Conservation (phyloP, 2,888 invertebrate genomes). For the Punctoribates punctum region DNA sequence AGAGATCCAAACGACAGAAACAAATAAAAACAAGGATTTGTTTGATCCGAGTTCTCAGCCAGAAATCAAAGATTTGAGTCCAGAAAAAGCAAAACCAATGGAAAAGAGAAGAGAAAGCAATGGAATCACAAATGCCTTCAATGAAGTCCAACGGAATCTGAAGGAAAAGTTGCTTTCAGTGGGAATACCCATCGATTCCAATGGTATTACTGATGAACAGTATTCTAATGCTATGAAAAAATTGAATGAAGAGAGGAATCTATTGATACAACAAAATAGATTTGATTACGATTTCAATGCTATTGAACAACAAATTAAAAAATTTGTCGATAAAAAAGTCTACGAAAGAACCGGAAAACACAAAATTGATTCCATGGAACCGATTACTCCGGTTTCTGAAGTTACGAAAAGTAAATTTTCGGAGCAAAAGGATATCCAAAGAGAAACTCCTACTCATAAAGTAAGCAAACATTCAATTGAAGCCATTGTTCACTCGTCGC, state of each 20-base stretch:
- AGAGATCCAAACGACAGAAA: neutral
- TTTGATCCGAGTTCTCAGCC: neutral
- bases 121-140: neutral
- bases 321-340: conserved; percentile 35
- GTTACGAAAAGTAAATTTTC: neutral
- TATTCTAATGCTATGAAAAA: conserved; percentile 22
- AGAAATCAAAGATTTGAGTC: neutral
- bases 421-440: neutral
- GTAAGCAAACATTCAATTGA: too few relatives aligned
- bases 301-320: conserved; percentile 29
- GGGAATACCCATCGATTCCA: neutral
- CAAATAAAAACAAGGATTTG: neutral
- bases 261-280: conserved; percentile 35
- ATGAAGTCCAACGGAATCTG: neutral
- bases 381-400: neutral
- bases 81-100: neutral
- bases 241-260: conserved; percentile 27
- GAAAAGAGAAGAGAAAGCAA: neutral
- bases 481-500: too few relatives aligned
- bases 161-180: neutral
- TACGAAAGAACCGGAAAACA: neutral
- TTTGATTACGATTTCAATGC: conserved; percentile 32
- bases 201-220: conserved; percentile 25
- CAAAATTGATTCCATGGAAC: neutral
- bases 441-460: too few relatives aligned